Conservation (phyloP, 2,797 vertebrate species). For the Anguilla obscura region DNA sequence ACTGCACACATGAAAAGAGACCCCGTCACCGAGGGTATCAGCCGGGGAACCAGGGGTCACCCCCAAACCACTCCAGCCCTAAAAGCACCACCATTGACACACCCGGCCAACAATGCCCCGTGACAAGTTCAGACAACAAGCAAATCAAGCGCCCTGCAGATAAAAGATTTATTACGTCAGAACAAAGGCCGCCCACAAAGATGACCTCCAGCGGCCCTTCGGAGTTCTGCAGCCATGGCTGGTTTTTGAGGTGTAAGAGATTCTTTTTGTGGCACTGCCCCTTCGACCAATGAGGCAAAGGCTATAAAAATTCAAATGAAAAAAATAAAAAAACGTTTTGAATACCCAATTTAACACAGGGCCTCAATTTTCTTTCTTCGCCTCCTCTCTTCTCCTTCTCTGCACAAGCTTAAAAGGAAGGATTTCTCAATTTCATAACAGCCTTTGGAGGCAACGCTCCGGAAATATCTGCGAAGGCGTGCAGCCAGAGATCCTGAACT, state of each 20-base stretch:
- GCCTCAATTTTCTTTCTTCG: conserved; percentile 22
- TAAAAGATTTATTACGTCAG: conserved; percentile 70
- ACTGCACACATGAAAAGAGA: conserved; percentile 56
- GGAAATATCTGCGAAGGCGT: background rate
- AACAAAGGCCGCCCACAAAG: conserved; percentile 69
- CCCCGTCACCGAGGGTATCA: conserved; percentile 63
- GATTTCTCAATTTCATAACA: conserved; percentile 44
- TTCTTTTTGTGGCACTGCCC: conserved; percentile 59
- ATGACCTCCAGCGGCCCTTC: conserved; percentile 52
- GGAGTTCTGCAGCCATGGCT: conserved; percentile 47
- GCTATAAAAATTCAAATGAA: conserved; percentile 70
- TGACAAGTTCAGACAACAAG: conserved; percentile 67
- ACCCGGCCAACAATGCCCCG: conserved; percentile 59
- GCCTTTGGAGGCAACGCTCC: background rate
- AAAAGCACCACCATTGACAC: conserved; percentile 61
- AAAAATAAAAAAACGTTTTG: conserved; percentile 50
- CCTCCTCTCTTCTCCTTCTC: background rate
- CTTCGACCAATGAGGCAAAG: conserved; percentile 51
- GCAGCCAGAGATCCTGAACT: background rate
- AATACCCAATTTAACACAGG: conserved; percentile 52
- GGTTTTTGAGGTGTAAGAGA: conserved; percentile 60
- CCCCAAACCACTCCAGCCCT: conserved; percentile 61
- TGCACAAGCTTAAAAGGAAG: conserved; percentile 50
- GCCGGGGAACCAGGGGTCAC: conserved; percentile 61
- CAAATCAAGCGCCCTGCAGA: conserved; percentile 65